Base-by-base conservation (phyloP, 2,113 vertebrate genomes). In the Stigmatopora nigra region DNA sequence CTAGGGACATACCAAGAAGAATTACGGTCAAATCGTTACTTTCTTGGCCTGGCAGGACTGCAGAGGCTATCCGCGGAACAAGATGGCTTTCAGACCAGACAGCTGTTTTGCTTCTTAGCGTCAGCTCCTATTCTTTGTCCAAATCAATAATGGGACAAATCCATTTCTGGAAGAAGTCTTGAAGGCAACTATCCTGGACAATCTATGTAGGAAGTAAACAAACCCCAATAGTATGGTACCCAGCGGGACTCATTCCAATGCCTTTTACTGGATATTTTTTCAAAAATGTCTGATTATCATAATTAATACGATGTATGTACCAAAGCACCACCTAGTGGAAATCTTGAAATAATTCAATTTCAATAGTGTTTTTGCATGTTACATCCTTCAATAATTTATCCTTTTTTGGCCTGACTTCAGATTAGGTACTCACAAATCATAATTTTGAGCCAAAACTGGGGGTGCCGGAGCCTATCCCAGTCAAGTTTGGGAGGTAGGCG, bases 31-130 rank as follows among this genome's bases (percentile, higher is more conserved):
- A 16, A 6, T 25, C 46, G 41, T 38, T 60, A 20, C 11, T 7
- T 64, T 67, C n/a, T n/a, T 11, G 41, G 15, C 35, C 31, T 72
- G 72, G 63, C 67, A 61, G 62, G 10, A 44, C 17, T 60, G 58
- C n/a, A 41, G 17, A 38, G 9, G 31, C 36, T 16, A 38, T 38
- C 56, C 36, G 36, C 5, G 41, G 9, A n/a, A 44, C 58, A 13
- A 31, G 17, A 58, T 22, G 15, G 5, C 36, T 44, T 59, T 41
- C 38, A 41, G 10, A n/a, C 16, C 36, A 59, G 17, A 20, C 9
- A 44, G 58, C 58, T 20, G 36, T 38, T 52, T 20, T n/a, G 57
- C 35, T 59, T 10, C 57, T 12, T 35, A 38, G 14, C n/a, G 57
- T 38, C 10, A 31, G 7, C 5, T 41, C 10, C 35, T n/a, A n/a